A percentile compares a stretch with the other conserved stretches of the same genome.
These are phyloP conservation scores for Andrena praecox DNA, from an alignment of 2,888 invertebrate species.

Conservation along the genomic window DNA sequence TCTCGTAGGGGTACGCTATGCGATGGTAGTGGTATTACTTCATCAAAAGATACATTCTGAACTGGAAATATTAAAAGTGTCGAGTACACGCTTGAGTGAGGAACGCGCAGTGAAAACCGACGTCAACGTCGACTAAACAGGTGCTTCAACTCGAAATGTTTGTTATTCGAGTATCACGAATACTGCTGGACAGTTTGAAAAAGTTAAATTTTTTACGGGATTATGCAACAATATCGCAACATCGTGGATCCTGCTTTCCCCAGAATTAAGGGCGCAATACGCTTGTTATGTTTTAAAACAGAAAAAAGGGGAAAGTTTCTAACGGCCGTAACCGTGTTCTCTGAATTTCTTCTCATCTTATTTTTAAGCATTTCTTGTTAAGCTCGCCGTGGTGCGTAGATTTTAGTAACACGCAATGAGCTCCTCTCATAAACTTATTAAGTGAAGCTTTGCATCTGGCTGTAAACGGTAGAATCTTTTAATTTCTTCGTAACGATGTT, in stretches of 20 bases:
- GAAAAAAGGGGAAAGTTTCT: neutral
- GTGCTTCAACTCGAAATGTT: constrained; percentile 44
- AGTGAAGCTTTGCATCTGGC: neutral
- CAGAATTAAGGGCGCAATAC: constrained; percentile 25
- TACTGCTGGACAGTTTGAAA: constrained; percentile 33
- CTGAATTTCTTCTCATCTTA: neutral
- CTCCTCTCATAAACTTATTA: neutral
- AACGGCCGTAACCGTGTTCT: neutral
- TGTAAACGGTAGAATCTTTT: neutral
- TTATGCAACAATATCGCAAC: constrained; percentile 11
- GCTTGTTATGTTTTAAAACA: neutral
- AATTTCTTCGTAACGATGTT: neutral
- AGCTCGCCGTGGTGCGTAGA: neutral
- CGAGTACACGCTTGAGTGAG: constrained; percentile 15
- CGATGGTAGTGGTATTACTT: constrained; percentile 11
- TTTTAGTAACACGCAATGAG: neutral
- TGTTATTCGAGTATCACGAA: constrained; percentile 27
- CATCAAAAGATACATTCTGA: constrained; percentile 15
- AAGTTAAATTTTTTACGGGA: constrained; percentile 45
- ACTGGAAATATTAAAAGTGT: constrained; percentile 5
- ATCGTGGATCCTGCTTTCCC: constrained; percentile 27
- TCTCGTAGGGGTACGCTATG: neutral
- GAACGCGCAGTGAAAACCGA: constrained; percentile 29
- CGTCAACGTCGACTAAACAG: constrained; percentile 27
- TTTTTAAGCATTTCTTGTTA: neutral